Conservation (phyloP, 2,113 vertebrate species). For the Mustela nigripes region DNA sequence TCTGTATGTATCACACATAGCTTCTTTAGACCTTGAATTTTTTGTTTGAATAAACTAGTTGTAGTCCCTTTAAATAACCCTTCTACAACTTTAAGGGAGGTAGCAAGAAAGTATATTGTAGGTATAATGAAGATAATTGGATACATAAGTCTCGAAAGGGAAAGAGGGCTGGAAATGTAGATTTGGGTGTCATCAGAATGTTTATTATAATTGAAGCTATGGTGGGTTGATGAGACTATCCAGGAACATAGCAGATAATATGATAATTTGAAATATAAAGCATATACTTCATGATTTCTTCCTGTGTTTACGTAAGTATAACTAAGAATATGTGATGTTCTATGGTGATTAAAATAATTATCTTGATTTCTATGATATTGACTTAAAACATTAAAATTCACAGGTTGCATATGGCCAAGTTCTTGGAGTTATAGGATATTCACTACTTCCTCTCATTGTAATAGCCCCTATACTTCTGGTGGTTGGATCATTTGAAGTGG, state of each 20-base stretch:
- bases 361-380: constrained; percentile 66
- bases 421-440: constrained; percentile 99
- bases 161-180: neutral
- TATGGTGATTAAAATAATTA: constrained; percentile 53
- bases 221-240: neutral
- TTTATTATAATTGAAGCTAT: neutral
- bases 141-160: neutral
- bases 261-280: constrained; percentile 29
- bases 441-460: constrained; percentile 97
- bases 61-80: neutral
- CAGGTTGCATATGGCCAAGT: constrained; percentile 99
- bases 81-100: neutral
- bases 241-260: neutral
- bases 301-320: neutral
- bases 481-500: constrained; percentile 95
- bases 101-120: neutral
- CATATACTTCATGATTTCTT: constrained; percentile 11
- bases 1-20: neutral
- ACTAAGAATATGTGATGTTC: constrained; percentile 12
- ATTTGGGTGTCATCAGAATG: constrained; percentile 23
- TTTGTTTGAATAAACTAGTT: neutral
- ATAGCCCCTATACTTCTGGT: constrained; percentile 96
- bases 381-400: constrained; percentile 82
- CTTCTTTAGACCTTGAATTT: constrained; percentile 31
- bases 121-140: neutral